Conservation (phyloP, 2,113 vertebrate genomes). For the Nansenia antarctica region DNA sequence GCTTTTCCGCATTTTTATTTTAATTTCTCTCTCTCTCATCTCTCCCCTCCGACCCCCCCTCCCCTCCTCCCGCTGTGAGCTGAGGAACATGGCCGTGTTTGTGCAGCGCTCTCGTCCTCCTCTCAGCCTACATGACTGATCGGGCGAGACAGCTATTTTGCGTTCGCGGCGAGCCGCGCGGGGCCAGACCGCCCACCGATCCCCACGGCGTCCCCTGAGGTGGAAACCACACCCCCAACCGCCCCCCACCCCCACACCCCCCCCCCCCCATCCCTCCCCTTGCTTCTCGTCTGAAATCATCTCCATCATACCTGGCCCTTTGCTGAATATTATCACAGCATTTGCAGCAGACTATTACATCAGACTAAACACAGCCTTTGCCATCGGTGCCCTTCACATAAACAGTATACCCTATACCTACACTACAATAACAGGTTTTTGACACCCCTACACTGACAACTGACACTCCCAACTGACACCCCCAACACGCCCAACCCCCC, state of each 20-base stretch:
- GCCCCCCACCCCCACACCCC: not conserved
- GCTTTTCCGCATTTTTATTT: no score
- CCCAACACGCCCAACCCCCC: no score
- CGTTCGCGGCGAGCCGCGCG: slow-evolving; percentile 1
- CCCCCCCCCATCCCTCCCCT: not conserved
- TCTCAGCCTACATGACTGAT: not conserved
- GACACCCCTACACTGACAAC: no score
- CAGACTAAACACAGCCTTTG: no score
- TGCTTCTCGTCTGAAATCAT: not conserved
- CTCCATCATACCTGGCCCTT: not conserved
- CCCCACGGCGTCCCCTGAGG: slow-evolving; percentile 2
- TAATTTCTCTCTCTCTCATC: slow-evolving; percentile 37
- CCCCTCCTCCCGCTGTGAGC: not conserved
- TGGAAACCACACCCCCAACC: not conserved
- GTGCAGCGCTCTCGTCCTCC: slow-evolving; percentile 4
- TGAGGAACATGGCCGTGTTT: not conserved
- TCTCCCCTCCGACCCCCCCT: slow-evolving; percentile 25
- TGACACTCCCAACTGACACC: no score
- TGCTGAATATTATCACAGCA: no score
- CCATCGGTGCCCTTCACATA: no score
- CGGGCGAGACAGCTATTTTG: slow-evolving; percentile 8
- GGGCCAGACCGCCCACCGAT: slow-evolving; percentile 16
- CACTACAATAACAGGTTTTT: no score
- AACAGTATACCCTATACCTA: no score
- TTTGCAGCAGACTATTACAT: no score